Base-by-base conservation (phyloP, 2,113 vertebrate genomes). In the Python bivittatus region DNA sequence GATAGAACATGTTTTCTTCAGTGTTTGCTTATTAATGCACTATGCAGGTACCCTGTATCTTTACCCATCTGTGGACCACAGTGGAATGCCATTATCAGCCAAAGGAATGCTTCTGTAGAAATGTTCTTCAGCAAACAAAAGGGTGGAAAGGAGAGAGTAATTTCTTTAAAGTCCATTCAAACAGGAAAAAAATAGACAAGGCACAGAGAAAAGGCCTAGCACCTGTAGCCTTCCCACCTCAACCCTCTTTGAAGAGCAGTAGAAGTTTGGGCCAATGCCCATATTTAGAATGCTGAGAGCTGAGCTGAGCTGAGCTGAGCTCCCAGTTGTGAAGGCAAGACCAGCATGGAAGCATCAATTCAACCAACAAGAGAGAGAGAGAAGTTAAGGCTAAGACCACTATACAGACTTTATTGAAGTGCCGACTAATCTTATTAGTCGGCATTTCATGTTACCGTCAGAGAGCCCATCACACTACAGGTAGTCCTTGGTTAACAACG, bases 71-170 rank as follows among this genome's bases (percentile, higher is more conserved):
- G 29, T 22, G 91, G 56, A 15, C 83, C 7, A 91, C 20, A 29
- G 42, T 27, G 20, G 48, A 86, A 93, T 83, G 15, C 15, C 23
- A 85, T 9, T 0, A 64, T 44, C 61, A 86, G 12, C 7, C 6
- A 9, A 52, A 15, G 3, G 4, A 1, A 25, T 61, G 22, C 91
- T 88, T 20, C 25, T 20, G n/a, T 7, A 53, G 0, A 86, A 6
- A 17, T 92, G 68, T 53, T 61, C 13, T 33, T 58, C 58, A 91
- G 56, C 25, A 91, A 92, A 60, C 42, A 88, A 92, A 84, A 5
- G 1, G 61, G 48, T 29, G 1, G 53, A 25, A 11, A 92, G 84
- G 25, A 48, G 52, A 15, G 8, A n/a, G 22, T 11, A 27, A 6
- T 33, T 33, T 33, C 38, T 20, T 2, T 15, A 33, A 29, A 38